Percentiles rank a stretch among this genome's conserved stretches.
These are phyloP conservation scores for Etheostoma nigrum DNA, from an alignment of 2,797 vertebrate species.

Conservation along the genomic window DNA sequence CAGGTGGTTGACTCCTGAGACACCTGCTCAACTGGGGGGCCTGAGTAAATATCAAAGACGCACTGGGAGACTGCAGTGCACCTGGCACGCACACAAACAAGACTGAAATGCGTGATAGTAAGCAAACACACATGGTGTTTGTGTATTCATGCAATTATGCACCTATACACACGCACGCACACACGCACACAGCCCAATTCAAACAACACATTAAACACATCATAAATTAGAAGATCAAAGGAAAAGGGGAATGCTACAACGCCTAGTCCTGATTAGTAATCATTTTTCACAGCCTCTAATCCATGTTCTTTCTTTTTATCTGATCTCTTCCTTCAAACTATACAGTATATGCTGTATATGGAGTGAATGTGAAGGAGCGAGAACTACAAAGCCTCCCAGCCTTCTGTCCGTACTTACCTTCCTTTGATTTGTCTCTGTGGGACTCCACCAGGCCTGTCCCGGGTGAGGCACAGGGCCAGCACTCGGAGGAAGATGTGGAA, in stretches of 20 bases:
- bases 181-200: slow-evolving; percentile 34
- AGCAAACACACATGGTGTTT: slow-evolving; percentile 70
- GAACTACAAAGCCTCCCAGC: slow-evolving; percentile 42
- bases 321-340: slow-evolving; percentile 8
- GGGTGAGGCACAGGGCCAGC: slow-evolving; percentile 90
- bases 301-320: slow-evolving; percentile 25
- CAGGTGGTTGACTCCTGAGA: slow-evolving; percentile 84
- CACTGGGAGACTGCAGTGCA: slow-evolving; percentile 67
- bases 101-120: slow-evolving; percentile 60
- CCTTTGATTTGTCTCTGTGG: slow-evolving; percentile 99
- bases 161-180: slow-evolving; percentile 25
- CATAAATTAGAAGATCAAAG: slow-evolving; percentile 55
- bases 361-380: slow-evolving; percentile 22
- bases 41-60: slow-evolving; percentile 81
- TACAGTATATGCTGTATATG: background rate
- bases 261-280: slow-evolving; percentile 48
- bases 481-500: slow-evolving; percentile 95
- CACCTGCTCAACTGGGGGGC: slow-evolving; percentile 79
- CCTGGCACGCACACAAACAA: slow-evolving; percentile 78
- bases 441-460: slow-evolving; percentile 85
- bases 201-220: slow-evolving; percentile 61
- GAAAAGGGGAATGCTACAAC: slow-evolving; percentile 41
- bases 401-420: slow-evolving; percentile 84
- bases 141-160: slow-evolving; percentile 57
- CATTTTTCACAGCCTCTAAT: slow-evolving; percentile 31